Conservation (phyloP, 2,888 invertebrate species). For the Chaitophorus viminalis region DNA sequence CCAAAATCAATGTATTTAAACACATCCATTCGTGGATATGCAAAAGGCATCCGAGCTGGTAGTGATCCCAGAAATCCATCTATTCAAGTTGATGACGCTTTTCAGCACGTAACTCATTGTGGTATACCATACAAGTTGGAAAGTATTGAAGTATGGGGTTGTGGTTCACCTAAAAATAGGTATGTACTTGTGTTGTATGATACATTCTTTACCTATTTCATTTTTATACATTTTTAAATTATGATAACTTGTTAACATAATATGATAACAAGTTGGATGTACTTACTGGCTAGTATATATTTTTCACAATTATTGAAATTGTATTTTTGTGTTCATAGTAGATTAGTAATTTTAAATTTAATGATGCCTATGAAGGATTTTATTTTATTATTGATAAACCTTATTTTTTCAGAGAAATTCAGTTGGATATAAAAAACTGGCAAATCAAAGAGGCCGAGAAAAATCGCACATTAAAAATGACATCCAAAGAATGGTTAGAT, state of each 20-base stretch:
- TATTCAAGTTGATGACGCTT: constrained; percentile 79
- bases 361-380: not conserved
- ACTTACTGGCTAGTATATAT: no score
- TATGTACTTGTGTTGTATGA: not conserved
- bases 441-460: constrained; percentile 89
- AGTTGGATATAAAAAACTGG: constrained; percentile 90
- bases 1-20: constrained; percentile 87
- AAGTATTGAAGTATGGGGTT: constrained; percentile 81
- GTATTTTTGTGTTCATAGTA: not conserved
- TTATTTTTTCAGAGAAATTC: constrained; percentile 75
- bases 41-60: constrained; percentile 84
- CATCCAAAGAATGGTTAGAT: constrained; percentile 92
- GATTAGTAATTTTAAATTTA: not conserved
- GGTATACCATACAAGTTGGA: constrained; percentile 69
- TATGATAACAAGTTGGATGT: no score
- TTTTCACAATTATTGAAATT: no score
- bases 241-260: no score
- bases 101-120: constrained; percentile 70
- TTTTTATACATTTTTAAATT: no score
- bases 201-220: not conserved
- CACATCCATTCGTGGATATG: constrained; percentile 83
- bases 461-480: constrained; percentile 84
- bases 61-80: constrained; percentile 81
- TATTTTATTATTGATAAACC: no score
- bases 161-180: constrained; percentile 75